phyloP scores from a whole-genome alignment of 2,113 vertebrate genomes.

The Formicarius rufipectus region DNA sequence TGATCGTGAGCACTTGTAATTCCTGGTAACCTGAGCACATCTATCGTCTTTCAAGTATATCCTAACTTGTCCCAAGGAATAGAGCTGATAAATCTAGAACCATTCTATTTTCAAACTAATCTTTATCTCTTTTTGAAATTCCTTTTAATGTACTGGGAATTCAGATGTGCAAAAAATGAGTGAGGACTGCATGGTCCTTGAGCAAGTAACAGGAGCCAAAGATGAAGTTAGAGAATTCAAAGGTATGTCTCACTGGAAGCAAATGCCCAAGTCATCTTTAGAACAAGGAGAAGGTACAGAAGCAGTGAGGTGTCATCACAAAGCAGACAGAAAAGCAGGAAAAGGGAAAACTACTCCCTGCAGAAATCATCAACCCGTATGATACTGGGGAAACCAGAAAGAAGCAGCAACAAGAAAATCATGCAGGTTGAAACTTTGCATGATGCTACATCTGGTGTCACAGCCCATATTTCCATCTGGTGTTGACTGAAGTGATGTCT shows the following conservation, averaged over 20 bases:
- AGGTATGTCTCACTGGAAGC: background rate
- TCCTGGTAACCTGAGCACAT: background rate
- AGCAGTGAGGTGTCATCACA: background rate
- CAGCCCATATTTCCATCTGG: background rate
- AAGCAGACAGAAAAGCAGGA: background rate
- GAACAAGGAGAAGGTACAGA: background rate
- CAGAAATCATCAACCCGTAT: background rate
- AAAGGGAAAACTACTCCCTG: background rate
- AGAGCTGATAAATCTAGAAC: background rate
- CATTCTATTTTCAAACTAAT: background rate
- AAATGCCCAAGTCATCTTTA: background rate
- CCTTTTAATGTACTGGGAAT: background rate
- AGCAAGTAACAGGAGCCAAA: background rate
- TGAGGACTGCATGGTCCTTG: background rate
- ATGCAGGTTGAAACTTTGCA: rapidly evolving
- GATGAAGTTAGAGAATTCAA: background rate
- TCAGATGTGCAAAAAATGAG: background rate
- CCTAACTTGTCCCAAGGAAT: background rate
- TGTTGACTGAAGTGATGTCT: background rate
- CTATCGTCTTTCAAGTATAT: background rate
- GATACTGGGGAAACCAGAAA: background rate
- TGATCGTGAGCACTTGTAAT: background rate
- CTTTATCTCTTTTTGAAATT: background rate
- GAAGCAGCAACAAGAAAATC: background rate
- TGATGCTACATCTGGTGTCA: background rate